phyloP scores from a whole-genome alignment of 2,797 vertebrate genomes.

The Myioborus miniatus region DNA sequence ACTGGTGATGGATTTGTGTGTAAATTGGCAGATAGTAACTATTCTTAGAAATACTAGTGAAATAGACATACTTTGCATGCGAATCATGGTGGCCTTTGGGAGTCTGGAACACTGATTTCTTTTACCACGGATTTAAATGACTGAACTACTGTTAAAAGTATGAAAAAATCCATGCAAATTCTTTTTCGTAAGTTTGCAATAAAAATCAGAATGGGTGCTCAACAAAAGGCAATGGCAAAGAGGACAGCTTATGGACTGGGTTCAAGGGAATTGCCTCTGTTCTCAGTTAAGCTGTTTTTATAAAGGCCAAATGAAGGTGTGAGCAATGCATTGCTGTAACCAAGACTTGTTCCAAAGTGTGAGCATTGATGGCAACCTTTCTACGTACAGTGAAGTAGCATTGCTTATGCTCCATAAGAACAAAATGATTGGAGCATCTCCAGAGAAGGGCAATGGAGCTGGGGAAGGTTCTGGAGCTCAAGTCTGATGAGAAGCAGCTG shows the following conservation, averaged over 20 bases:
- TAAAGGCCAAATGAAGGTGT: not conserved
- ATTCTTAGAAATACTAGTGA: not conserved
- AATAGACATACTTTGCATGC: not conserved
- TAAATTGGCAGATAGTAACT: slow-evolving; percentile 14
- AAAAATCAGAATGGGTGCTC: not conserved
- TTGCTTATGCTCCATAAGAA: not conserved
- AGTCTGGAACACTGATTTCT: not conserved
- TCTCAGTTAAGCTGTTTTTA: not conserved
- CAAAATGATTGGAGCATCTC: not conserved
- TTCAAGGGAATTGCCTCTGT: not conserved
- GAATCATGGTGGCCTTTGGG: not conserved
- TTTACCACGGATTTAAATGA: not conserved
- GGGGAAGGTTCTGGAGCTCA: not conserved
- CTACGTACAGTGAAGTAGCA: not conserved
- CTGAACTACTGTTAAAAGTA: not conserved
- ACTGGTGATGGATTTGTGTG: not conserved
- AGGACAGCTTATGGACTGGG: not conserved
- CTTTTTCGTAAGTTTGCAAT: not conserved
- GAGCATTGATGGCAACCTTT: not conserved
- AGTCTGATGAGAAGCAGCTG: not conserved
- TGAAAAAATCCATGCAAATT: not conserved
- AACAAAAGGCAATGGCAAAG: not conserved
- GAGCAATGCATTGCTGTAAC: not conserved
- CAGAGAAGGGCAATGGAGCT: not conserved
- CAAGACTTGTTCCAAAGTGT: not conserved